phyloP scores from a whole-genome alignment of 2,797 vertebrate genomes.

The Phylloscopus collybita region DNA sequence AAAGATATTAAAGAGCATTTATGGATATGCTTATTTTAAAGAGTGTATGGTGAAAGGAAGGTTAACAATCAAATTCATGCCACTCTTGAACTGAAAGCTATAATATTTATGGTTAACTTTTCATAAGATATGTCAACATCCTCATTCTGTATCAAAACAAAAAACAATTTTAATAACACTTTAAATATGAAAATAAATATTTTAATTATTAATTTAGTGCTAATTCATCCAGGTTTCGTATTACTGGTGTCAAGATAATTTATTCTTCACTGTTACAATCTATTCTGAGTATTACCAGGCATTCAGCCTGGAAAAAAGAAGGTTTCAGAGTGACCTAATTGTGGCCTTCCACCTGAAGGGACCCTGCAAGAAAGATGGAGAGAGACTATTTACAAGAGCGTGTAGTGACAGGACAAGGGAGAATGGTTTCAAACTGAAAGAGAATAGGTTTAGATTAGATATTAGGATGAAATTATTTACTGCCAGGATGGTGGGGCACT shows the following conservation, averaged over 20 bases:
- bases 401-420: not conserved
- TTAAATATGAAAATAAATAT: not conserved
- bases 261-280: not conserved
- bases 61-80: constrained; percentile 55
- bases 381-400: not conserved
- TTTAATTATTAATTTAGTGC: constrained; percentile 22
- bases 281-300: not conserved
- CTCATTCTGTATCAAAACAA: not conserved
- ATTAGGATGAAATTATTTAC: not conserved
- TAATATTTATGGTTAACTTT: not conserved
- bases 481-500: not conserved
- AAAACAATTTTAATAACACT: not conserved
- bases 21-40: not conserved
- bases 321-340: not conserved
- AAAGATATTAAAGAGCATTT: constrained; percentile 43
- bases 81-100: not conserved
- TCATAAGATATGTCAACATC: not conserved
- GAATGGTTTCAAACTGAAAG: not conserved
- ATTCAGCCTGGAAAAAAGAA: not conserved
- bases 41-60: constrained; percentile 33
- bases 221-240: not conserved
- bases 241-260: constrained; percentile 4
- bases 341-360: not conserved
- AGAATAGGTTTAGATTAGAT: not conserved
- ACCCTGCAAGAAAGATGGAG: not conserved